Evolutionary conservation across 2,797 vertebrate genomes (phyloP).

Genomic region (Takifugu ocellatus): DNA sequence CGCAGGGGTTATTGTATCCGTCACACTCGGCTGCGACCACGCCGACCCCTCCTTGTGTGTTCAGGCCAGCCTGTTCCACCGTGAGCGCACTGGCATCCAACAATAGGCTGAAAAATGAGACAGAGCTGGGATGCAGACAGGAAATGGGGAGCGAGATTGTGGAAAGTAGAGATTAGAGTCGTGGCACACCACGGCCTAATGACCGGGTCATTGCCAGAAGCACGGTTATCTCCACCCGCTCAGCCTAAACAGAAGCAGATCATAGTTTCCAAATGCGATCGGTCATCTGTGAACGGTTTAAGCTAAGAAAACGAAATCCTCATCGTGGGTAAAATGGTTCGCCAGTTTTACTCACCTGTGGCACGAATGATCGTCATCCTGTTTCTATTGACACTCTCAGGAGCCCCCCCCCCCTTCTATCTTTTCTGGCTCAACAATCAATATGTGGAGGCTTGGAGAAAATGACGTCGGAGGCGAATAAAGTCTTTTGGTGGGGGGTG

Average conservation of each 20-base stretch:
- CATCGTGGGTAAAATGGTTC: too few species aligned
- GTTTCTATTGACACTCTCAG: too few species aligned
- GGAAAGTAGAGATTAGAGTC: constrained; percentile 29
- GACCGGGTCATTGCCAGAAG: constrained; percentile 1
- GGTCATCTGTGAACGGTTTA: too few species aligned
- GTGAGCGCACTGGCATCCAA: constrained; percentile 45
- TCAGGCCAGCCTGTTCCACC: constrained; percentile 32
- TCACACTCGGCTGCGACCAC: constrained; percentile 48
- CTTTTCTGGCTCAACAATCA: constrained; percentile 1
- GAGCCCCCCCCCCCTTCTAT: too few species aligned
- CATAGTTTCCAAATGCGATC: neutral
- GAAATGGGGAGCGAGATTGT: constrained; percentile 8
- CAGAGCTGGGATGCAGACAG: constrained; percentile 7
- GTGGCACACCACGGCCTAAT: constrained; percentile 7
- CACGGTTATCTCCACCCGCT: constrained; percentile 1
- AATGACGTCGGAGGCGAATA: neutral
- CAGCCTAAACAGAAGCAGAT: constrained; percentile 7
- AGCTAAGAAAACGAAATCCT: too few species aligned
- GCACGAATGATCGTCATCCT: too few species aligned
- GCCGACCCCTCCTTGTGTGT: constrained; percentile 55
- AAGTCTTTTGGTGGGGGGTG: neutral
- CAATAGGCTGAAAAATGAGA: constrained; percentile 38
- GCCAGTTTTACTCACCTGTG: too few species aligned
- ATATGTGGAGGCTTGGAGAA: constrained; percentile 3
- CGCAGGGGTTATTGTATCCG: constrained; percentile 69